Base-by-base conservation (phyloP, 2,888 invertebrate genomes). In the Amphipoea oculea region DNA sequence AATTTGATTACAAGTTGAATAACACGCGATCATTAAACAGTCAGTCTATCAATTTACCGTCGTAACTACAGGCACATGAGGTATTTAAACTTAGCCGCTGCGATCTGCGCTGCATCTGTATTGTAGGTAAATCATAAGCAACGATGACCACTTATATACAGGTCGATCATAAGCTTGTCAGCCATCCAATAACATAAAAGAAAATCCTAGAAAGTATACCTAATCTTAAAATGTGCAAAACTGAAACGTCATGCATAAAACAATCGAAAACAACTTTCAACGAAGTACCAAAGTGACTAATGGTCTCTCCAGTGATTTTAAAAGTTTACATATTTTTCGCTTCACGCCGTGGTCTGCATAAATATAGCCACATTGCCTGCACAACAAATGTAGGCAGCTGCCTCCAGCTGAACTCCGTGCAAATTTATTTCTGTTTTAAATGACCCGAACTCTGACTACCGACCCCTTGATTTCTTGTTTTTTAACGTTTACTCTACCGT, bases 361-460 rank as follows among this genome's bases (percentile, higher is more conserved):
- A 82, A 69, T 78, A 72, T 54, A 74, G 72, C 73, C 77, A 83
- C 83, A 88, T 78, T 80, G 84, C 78, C 75, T 78, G 85, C 83
- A 83, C 82, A 85, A 71, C 73, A 86, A 88, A 85, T 80, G 78
- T 76, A 88, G 79, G 82, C 79, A 76, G 79, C 85, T 82, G 88
- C 79, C 86, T 85, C 83, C 70, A 76, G 78, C 89, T 88, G 79
- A 86, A 84, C 79, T 83, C 78, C 40, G 84, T 74, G 81, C 70
- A 73, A 89, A 89, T 90, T 89, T 89, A 89, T 90, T 84, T 84
- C 81, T 76, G 90, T 80, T 89, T 86, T 84, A 89, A 89, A 90
- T 90, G 89, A 84, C 82, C 89, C 90, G 83, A 86, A 85, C 84
- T 84, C 88, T 75, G 73, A 82, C 85, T 81, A 65, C 75, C 68